Conservation (phyloP, 2,888 invertebrate species). For the Nymphalis polychloros region DNA sequence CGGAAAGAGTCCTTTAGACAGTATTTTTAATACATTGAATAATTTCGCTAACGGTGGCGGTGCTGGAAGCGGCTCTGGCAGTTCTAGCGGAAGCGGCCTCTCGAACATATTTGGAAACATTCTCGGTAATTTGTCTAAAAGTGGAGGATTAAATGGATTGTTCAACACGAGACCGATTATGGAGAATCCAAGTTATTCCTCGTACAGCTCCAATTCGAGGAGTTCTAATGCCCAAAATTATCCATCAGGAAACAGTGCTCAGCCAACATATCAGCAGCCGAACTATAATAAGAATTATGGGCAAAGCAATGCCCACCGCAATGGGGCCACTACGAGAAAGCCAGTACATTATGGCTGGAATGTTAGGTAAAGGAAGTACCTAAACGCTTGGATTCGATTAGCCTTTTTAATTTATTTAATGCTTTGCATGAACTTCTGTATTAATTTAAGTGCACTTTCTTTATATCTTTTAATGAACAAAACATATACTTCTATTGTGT, state of each 20-base stretch:
- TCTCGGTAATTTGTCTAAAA: conserved; percentile 66
- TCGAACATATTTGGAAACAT: conserved; percentile 70
- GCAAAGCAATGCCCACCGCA: conserved; percentile 56
- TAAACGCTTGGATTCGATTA: conserved; percentile 48
- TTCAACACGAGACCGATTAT: conserved; percentile 74
- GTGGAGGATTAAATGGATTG: conserved; percentile 57
- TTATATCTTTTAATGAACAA: neutral
- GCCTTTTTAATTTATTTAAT: conserved; percentile 39
- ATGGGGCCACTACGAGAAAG: conserved; percentile 59
- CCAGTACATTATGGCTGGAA: conserved; percentile 75
- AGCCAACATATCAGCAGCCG: conserved; percentile 57
- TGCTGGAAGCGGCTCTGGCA: conserved; percentile 40
- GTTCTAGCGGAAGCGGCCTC: conserved; percentile 46
- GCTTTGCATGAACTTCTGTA: conserved; percentile 45
- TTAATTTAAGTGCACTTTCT: conserved; percentile 7
- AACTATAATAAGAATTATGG: conserved; percentile 67
- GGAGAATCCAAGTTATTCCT: conserved; percentile 73
- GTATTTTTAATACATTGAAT: conserved; percentile 36
- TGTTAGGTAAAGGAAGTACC: conserved; percentile 68
- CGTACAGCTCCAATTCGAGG: conserved; percentile 64
- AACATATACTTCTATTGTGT: neutral
- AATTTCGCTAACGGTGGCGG: conserved; percentile 38
- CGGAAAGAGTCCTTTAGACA: conserved; percentile 37
- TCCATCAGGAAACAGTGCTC: conserved; percentile 64
- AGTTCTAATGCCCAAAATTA: conserved; percentile 68